Percentiles rank a stretch among this genome's conserved stretches.
Conservation (phyloP, 2,113 vertebrate genomes). For the Astatoreochromis straeleni region DNA sequence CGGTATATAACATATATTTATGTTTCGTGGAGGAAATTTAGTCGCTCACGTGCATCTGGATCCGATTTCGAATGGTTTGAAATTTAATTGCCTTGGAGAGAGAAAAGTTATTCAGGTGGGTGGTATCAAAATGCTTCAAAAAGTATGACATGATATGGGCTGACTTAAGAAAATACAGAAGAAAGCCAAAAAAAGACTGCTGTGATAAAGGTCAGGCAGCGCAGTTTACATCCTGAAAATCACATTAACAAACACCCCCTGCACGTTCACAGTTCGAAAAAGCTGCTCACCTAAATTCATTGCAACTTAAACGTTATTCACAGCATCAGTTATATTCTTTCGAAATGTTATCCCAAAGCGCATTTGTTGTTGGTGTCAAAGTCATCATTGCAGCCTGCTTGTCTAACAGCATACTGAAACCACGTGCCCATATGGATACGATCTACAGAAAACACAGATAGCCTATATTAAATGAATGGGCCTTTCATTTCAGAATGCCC, state of each 20-base stretch:
- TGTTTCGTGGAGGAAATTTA: slow-evolving; percentile 42
- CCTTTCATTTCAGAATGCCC: neutral
- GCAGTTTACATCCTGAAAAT: neutral
- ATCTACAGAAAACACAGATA: neutral
- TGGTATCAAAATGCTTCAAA: slow-evolving; percentile 20
- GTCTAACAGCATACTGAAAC: neutral
- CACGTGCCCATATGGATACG: neutral
- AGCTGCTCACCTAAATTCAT: neutral
- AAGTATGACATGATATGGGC: neutral
- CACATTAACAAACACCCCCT: neutral
- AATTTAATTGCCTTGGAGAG: slow-evolving; percentile 29
- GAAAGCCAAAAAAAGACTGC: neutral
- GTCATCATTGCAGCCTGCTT: neutral
- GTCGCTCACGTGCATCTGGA: slow-evolving; percentile 48
- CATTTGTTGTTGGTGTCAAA: neutral
- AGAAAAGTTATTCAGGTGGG: slow-evolving; percentile 21
- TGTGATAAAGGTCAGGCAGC: neutral
- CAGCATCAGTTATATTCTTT: neutral
- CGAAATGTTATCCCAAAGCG: neutral
- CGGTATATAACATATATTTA: slow-evolving; percentile 34
- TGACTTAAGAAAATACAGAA: neutral
- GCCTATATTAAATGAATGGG: neutral
- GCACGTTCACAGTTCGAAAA: neutral
- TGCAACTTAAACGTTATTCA: neutral
- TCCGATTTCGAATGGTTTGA: slow-evolving; percentile 29